Evolutionary conservation across 1,140 invertebrate genomes (phyloP), one percentile per base, ranked within the genome.

Genomic region (Drosophila tristis): DNA sequence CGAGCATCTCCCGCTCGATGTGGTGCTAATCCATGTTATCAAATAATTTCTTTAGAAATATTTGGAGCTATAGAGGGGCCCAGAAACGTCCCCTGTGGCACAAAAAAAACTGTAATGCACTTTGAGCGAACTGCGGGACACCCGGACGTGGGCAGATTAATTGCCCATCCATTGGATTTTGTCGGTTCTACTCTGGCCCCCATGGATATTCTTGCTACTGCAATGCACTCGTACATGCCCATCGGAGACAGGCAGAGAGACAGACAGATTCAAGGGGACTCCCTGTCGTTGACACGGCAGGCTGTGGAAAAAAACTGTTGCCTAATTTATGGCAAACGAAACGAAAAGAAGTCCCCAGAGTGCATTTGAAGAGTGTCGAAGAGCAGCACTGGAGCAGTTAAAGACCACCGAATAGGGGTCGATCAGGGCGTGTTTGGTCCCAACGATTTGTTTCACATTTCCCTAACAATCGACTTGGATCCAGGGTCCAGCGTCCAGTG

Each of bases 271-370:
- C 35, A 13, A 39, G 35, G 35, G 35, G 35, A 39, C 13, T 39
- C 35, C 35, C 62, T 77, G 63, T 73, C 63, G 68, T 51, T 45
- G 74, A 63, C 73, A 54, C 35, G 43, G 29, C 55, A 31, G 53
- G 16, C 51, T 31, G 16, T 25, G n/a, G 31, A 44, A 68, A 79
- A 79, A 73, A 47, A 61, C 74, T 26, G 49, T 59, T 64, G 51
- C 64, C 60, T 80, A 77, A 80, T 80, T 80, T 80, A 80, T 80
- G 74, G 64, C 20, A 26, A 74, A 80, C 77, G 74, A 77, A 78
- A 80, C 70, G 77, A 80, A 80, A 80, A 77, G 74, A 77, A 65
- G 73, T 64, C 64, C 77, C 77, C 64, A 77, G 68, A 74, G 77
- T 68, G 70, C 64, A 77, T 77, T 80, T 77, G 64, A 74, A 77